Percentiles rank a stretch among this genome's conserved stretches.
These are phyloP conservation scores for Myotis myotis DNA, from an alignment of 2,797 vertebrate genomes.

Conservation along the genomic window DNA sequence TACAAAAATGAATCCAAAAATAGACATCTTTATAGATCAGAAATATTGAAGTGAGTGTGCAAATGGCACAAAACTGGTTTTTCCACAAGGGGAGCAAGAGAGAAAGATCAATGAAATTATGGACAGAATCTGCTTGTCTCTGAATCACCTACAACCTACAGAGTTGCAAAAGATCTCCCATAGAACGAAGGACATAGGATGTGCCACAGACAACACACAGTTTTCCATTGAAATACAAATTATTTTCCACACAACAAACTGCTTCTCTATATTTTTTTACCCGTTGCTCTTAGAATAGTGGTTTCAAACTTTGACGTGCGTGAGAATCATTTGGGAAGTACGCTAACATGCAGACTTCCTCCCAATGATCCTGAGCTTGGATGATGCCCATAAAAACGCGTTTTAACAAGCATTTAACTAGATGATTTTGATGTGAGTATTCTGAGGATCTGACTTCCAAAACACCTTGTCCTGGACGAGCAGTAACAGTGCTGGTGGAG, in stretches of 20 bases:
- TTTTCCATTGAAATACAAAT: background rate
- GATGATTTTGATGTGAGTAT: background rate
- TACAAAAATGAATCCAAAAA: background rate
- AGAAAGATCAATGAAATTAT: background rate
- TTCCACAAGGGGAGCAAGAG: background rate
- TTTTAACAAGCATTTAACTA: background rate
- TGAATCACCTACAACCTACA: background rate
- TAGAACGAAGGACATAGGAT: background rate
- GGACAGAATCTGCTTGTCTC: background rate
- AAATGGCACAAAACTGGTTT: background rate
- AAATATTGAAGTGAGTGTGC: conserved; percentile 18
- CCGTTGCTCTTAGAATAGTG: background rate
- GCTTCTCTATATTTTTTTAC: background rate
- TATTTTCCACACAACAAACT: conserved; percentile 5
- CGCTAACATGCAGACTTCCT: background rate
- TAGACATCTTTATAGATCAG: background rate
- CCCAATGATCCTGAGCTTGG: background rate
- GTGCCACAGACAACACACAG: background rate
- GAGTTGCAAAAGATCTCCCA: background rate
- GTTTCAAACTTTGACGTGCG: background rate
- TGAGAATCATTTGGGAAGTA: background rate
- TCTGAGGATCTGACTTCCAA: background rate
- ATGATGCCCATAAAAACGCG: background rate
- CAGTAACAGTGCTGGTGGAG: background rate
- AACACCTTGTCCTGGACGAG: background rate